Conservation (phyloP, 2,888 invertebrate species). For the Biston betularia region DNA sequence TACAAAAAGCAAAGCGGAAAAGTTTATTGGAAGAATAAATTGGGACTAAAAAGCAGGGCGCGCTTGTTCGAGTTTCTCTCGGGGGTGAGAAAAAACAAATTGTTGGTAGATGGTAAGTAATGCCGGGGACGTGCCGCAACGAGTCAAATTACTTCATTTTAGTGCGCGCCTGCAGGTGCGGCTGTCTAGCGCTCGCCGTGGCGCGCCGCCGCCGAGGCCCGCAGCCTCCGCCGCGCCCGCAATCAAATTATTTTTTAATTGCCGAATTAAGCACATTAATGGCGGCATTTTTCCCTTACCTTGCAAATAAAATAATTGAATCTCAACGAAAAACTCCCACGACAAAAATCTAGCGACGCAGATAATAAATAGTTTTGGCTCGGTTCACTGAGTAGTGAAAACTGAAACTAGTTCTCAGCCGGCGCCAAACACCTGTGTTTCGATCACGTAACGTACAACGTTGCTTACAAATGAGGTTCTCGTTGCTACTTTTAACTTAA, state of each 20-base stretch:
- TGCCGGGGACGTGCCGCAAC: constrained; percentile 74
- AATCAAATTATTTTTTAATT: constrained; percentile 69
- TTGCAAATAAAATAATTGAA: constrained; percentile 53
- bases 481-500: background rate
- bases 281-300: constrained; percentile 50
- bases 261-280: constrained; percentile 61
- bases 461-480: constrained; percentile 37
- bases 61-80: constrained; percentile 72
- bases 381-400: constrained; percentile 64
- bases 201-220: constrained; percentile 30
- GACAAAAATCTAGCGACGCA: constrained; percentile 33
- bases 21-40: constrained; percentile 82
- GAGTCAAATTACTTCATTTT: constrained; percentile 77
- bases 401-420: constrained; percentile 60
- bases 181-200: constrained; percentile 42
- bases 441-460: constrained; percentile 52
- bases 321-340: constrained; percentile 37
- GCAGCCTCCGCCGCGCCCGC: constrained; percentile 48
- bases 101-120: constrained; percentile 81
- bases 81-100: constrained; percentile 78
- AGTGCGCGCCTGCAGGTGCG: constrained; percentile 65
- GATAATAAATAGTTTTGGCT: constrained; percentile 59
- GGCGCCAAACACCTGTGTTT: constrained; percentile 68
- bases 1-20: constrained; percentile 74
- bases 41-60: constrained; percentile 79